Percentiles rank a stretch among this genome's conserved stretches.
These are phyloP conservation scores for Pyrochroa serraticornis DNA, from an alignment of 2,888 invertebrate species.

Conservation along the genomic window DNA sequence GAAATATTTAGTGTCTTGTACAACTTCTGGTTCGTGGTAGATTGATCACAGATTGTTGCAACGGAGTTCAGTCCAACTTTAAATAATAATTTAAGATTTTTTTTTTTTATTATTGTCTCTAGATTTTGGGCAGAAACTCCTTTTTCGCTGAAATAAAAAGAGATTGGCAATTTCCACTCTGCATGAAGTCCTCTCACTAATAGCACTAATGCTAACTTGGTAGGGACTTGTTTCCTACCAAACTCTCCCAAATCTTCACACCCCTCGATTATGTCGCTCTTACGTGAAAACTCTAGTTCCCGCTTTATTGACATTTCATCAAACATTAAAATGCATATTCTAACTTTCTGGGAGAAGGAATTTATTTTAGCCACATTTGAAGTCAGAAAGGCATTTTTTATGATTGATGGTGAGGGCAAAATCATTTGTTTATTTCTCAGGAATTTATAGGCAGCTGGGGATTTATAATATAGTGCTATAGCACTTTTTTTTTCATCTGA, in stretches of 20 bases:
- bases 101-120: slow-evolving; percentile 14
- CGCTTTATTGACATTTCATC: slow-evolving; percentile 37
- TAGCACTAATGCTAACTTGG: slow-evolving; percentile 28
- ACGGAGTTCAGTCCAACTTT: slow-evolving; percentile 21
- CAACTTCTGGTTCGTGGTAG: slow-evolving; percentile 27
- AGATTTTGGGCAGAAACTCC: slow-evolving; percentile 19
- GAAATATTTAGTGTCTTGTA: slow-evolving; percentile 10
- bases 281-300: slow-evolving; percentile 10
- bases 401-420: too few species aligned
- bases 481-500: too few species aligned
- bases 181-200: slow-evolving; percentile 25
- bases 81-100: slow-evolving; percentile 13
- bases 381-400: too few species aligned
- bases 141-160: slow-evolving; percentile 28
- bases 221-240: slow-evolving; percentile 23
- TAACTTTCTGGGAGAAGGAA: slow-evolving; percentile 8
- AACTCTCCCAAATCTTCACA: slow-evolving; percentile 16
- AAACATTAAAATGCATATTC: slow-evolving; percentile 31
- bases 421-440: too few species aligned
- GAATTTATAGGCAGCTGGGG: too few species aligned
- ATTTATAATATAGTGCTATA: too few species aligned
- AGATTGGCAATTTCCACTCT: slow-evolving; percentile 33
- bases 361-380: too few species aligned
- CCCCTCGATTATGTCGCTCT: too few species aligned
- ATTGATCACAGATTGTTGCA: slow-evolving; percentile 34